Conservation (phyloP, 2,888 invertebrate species). For the Pheosia gnoma region DNA sequence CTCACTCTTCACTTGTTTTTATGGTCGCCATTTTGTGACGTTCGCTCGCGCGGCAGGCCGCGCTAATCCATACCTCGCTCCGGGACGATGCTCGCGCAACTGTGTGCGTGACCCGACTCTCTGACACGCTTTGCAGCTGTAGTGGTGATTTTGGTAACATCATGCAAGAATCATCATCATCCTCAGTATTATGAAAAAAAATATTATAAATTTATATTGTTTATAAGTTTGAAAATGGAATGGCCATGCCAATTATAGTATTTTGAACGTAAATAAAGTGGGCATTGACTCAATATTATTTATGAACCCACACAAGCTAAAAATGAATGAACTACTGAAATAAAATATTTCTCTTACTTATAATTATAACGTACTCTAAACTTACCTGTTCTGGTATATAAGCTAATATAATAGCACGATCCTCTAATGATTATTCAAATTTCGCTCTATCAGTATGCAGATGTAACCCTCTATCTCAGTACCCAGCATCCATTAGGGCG, state of each 20-base stretch:
- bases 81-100: slow-evolving; percentile 31
- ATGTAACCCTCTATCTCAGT: slow-evolving; percentile 17
- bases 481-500: slow-evolving; percentile 46
- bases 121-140: slow-evolving; percentile 41
- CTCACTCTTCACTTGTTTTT: slow-evolving; percentile 84
- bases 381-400: too few species aligned
- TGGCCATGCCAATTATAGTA: too few species aligned
- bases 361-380: too few species aligned
- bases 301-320: too few species aligned
- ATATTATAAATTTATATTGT: not conserved
- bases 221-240: not conserved
- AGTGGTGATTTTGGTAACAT: slow-evolving; percentile 22
- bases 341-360: too few species aligned
- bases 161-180: not conserved
- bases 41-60: slow-evolving; percentile 77
- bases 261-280: too few species aligned
- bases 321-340: too few species aligned
- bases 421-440: not conserved
- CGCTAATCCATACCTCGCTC: slow-evolving; percentile 69
- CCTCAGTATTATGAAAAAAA: not conserved
- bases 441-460: slow-evolving; percentile 13
- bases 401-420: not conserved
- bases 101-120: slow-evolving; percentile 67
- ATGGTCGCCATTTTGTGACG: slow-evolving; percentile 84
- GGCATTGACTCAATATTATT: too few species aligned